Evolutionary conservation across 2,888 invertebrate species (phyloP), one percentile per base, ranked within the genome.

Genomic region (Lissonota sp.): DNA sequence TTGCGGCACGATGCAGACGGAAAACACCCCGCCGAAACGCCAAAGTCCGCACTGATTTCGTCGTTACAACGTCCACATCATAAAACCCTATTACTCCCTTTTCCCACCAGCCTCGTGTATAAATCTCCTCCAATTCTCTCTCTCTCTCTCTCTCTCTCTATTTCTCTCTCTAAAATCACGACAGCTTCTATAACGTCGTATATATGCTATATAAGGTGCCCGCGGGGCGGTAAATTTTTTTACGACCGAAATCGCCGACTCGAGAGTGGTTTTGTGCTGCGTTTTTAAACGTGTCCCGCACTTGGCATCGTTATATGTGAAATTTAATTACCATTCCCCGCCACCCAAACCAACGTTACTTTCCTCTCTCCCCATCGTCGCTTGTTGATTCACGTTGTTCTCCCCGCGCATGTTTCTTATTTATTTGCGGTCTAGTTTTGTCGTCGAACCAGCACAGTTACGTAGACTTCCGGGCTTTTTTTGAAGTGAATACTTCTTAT

Each of bases 291-390:
- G 63, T 63, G 76, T 70, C 70, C 42, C 70, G 40, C 62, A 63
- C 70, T 57, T 53, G 5, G 70, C 37, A 55, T 77, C 72, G 77
- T 77, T 80, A 46, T 57, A 77, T 64, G 42, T n/a, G 6, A 80
- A 77, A 60, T 77, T 77, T 80, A 80, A 80, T 80, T 77, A 80
- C 58, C 77, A 37, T 69, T 62, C 76, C 60, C 51, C n/a, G 51
- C 46, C 63, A 72, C 58, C 73, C 39, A 73, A 73, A 69, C 53
- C 70, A 73, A 66, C 64, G 69, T 58, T 60, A 64, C 46, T 46
- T 2, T 10, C 51, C 69, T 26, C 16, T 51, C 3, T 10, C 26
- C 10, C 14, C 14, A 64, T n/a, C n/a, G 12, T 5, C 39, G 40
- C 57, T 46, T 53, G 72, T 67, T 72, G 67, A 76, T 63, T 72